Conservation (phyloP, 2,888 invertebrate species). For the Drosophila peninsularis region DNA sequence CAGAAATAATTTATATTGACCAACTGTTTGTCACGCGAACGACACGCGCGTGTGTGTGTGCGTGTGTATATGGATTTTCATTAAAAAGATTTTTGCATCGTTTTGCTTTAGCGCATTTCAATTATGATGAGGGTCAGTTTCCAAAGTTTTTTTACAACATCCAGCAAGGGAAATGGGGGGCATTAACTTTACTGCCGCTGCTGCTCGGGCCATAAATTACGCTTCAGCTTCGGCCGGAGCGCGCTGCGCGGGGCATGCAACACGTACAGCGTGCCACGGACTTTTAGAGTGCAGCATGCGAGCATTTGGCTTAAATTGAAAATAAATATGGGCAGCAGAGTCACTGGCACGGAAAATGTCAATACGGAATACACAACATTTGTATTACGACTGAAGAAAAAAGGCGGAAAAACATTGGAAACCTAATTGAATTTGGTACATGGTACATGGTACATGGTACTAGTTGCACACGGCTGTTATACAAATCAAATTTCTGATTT, state of each 20-base stretch:
- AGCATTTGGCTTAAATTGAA: conserved; percentile 68
- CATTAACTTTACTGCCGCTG: conserved; percentile 63
- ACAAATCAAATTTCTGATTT: neutral
- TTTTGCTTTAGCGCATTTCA: conserved; percentile 63
- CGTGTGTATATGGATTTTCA: conserved; percentile 21
- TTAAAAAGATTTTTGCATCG: conserved; percentile 45
- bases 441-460: too few species aligned
- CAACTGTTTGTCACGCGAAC: conserved; percentile 32
- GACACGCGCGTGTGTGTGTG: conserved; percentile 11
- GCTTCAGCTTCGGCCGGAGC: conserved; percentile 30
- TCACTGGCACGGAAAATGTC: conserved; percentile 47
- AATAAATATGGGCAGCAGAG: conserved; percentile 51
- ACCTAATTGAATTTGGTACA: neutral
- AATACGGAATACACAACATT: conserved; percentile 44
- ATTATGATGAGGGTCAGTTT: conserved; percentile 71
- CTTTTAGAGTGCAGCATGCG: conserved; percentile 42
- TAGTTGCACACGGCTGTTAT: neutral
- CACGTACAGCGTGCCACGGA: conserved; percentile 17
- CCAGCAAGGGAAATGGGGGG: conserved; percentile 18
- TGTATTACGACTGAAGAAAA: conserved; percentile 12
- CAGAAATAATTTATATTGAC: conserved; percentile 36
- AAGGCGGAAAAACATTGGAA: neutral
- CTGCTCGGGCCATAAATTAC: conserved; percentile 61
- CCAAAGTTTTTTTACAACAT: conserved; percentile 44
- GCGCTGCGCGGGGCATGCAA: conserved; percentile 52